These are phyloP conservation scores for Nomada fabriciana DNA, from an alignment of 2,888 invertebrate genomes.

Conservation along the genomic window DNA sequence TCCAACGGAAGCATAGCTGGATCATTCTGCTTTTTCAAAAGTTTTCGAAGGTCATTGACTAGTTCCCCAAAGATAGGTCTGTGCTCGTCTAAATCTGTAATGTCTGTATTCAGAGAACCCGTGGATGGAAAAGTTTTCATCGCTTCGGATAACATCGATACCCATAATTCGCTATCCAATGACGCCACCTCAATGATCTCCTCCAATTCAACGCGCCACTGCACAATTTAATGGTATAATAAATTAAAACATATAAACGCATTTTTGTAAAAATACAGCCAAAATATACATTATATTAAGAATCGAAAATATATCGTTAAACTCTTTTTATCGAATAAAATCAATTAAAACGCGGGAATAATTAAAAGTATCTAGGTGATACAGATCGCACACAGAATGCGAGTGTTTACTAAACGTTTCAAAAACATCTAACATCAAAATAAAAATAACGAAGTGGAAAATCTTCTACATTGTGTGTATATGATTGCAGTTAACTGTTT, in stretches of 20 bases:
- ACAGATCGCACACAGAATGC: neutral
- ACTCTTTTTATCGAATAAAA: neutral
- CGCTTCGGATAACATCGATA: conserved; percentile 97
- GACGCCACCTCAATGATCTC: conserved; percentile 97
- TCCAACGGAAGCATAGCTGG: conserved; percentile 96
- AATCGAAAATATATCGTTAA: neutral
- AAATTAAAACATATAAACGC: neutral
- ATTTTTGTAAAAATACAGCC: neutral
- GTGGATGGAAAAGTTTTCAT: conserved; percentile 96
- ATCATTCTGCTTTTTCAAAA: conserved; percentile 93
- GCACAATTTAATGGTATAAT: conserved; percentile 79
- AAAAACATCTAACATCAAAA: conserved; percentile 72
- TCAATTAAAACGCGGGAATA: neutral
- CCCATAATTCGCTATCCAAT: conserved; percentile 98
- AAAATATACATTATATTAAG: neutral
- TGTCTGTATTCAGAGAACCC: conserved; percentile 95
- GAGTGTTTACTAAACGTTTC: conserved; percentile 62
- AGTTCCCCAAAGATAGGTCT: conserved; percentile 95
- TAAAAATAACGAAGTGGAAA: conserved; percentile 60
- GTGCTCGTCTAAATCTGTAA: conserved; percentile 95
- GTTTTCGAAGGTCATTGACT: conserved; percentile 92
- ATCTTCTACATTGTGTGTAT: neutral
- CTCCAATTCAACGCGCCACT: conserved; percentile 97
- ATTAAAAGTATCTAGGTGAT: neutral
- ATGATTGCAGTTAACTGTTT: neutral